Evolutionary conservation across 2,797 vertebrate species (phyloP).

Genomic region (Lepidocolaptes lacrymiger): DNA sequence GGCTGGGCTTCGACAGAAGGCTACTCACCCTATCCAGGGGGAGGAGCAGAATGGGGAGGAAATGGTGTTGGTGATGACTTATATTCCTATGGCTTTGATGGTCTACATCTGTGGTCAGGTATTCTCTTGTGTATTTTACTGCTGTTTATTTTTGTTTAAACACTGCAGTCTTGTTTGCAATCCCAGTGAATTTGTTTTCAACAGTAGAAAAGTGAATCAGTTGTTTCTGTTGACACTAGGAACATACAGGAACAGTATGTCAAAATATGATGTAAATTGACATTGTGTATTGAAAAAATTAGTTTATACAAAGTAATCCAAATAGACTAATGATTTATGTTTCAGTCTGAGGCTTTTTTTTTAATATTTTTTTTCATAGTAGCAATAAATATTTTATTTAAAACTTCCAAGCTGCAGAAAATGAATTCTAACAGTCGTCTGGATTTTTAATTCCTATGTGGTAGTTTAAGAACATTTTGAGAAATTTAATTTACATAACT

Average conservation of each 20-base stretch:
- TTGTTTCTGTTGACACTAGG: not conserved
- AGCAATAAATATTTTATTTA: not conserved
- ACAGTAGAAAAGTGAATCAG: not conserved
- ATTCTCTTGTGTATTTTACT: not conserved
- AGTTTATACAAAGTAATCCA: not conserved
- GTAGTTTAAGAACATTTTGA: not conserved
- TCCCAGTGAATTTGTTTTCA: not conserved
- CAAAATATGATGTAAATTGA: not conserved
- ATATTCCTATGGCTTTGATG: slow-evolving; percentile 94
- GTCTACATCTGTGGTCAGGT: slow-evolving; percentile 97
- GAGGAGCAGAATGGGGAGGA: slow-evolving; percentile 93
- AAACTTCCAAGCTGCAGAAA: not conserved
- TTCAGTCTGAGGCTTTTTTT: not conserved
- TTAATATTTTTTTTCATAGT: not conserved
- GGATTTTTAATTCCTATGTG: not conserved
- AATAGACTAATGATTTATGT: not conserved
- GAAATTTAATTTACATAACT: not conserved
- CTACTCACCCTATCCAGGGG: slow-evolving; percentile 90
- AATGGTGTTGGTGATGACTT: slow-evolving; percentile 95
- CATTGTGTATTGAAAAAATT: not conserved
- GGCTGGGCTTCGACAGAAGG: slow-evolving; percentile 95
- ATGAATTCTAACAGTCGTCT: not conserved
- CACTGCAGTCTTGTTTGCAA: not conserved
- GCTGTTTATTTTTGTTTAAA: not conserved
- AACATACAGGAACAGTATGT: not conserved